Base-by-base conservation (phyloP, 2,888 invertebrate species). In the Trisateles emortualis region DNA sequence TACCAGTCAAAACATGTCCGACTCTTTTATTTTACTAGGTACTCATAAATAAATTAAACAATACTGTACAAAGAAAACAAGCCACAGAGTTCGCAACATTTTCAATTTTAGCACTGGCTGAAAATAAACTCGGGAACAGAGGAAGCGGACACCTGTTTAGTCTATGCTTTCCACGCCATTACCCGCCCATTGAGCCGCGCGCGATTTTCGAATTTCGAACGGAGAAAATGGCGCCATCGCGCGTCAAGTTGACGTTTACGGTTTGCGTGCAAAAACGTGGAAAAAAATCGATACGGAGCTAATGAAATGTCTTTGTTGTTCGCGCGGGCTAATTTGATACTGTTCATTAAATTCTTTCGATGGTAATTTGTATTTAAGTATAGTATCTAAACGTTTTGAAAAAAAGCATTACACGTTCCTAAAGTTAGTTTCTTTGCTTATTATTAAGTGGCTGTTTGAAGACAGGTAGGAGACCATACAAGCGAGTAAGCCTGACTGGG, bases 131-230 rank as follows among this genome's bases (percentile, higher is more conserved):
- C 47, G 30, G n/a, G 56, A 55, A 59, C 59, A 49, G 52, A 71
- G 68, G 68, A 74, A 72, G 66, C 59, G 75, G 76, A 79, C 84
- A 87, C 82, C 87, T 87, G 85, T 84, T 83, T 88, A 86, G 85
- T 87, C 88, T 89, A 87, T 87, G 81, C 83, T 84, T 90, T 87
- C 86, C 88, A 75, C 79, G 79, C 80, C 90, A 90, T 90, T 87
- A 85, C 70, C 75, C 80, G 78, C 82, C 74, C 82, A 83, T 81
- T 87, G 80, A 85, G 76, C 75, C 79, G 87, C 76, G 81, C 81
- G 81, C 81, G 82, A 84, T 86, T 86, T 88, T 88, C 79, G 80
- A 85, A 85, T 81, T 87, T 83, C 79, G 84, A 86, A 87, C 83
- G 68, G 68, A 79, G 78, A 79, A 84, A 83, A 86, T 83, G 79